A percentile compares a stretch with the other conserved stretches of the same genome.
These are phyloP conservation scores for Drosophila funebris DNA, from an alignment of 1,140 invertebrate genomes.

Conservation along the genomic window DNA sequence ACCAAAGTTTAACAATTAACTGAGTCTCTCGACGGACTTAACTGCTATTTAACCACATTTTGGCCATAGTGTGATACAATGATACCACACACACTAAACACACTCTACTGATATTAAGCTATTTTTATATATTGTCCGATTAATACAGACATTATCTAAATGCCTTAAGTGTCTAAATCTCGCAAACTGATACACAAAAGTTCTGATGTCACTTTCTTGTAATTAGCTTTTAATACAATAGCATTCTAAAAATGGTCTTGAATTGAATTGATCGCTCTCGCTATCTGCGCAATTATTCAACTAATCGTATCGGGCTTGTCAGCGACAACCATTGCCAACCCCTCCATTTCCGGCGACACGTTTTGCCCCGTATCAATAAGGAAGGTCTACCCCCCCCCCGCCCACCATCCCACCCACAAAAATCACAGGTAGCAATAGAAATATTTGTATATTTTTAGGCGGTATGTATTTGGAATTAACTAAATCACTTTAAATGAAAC, in stretches of 20 bases:
- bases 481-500: too few species aligned
- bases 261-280: conserved; percentile 46
- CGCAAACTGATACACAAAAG: conserved; percentile 11
- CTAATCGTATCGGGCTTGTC: conserved; percentile 30
- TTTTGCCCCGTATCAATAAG: background rate
- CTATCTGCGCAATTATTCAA: conserved; percentile 54
- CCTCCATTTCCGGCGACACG: conserved; percentile 26
- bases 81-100: conserved; percentile 7
- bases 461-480: background rate
- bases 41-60: conserved; percentile 13
- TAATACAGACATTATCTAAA: conserved; percentile 19
- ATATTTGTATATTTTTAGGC: conserved; percentile 7
- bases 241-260: conserved; percentile 28
- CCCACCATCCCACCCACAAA: too few species aligned
- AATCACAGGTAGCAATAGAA: background rate
- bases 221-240: conserved; percentile 66
- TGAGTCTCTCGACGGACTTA: background rate
- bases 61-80: background rate
- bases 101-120: background rate
- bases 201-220: conserved; percentile 21
- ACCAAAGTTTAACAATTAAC: background rate
- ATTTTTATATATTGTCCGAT: conserved; percentile 2
- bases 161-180: conserved; percentile 33
- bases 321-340: conserved; percentile 3
- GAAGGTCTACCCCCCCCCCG: too few species aligned